Percentiles rank a stretch among this genome's conserved stretches.
These are phyloP conservation scores for Channa argus DNA, from an alignment of 2,113 vertebrate species.

Conservation along the genomic window DNA sequence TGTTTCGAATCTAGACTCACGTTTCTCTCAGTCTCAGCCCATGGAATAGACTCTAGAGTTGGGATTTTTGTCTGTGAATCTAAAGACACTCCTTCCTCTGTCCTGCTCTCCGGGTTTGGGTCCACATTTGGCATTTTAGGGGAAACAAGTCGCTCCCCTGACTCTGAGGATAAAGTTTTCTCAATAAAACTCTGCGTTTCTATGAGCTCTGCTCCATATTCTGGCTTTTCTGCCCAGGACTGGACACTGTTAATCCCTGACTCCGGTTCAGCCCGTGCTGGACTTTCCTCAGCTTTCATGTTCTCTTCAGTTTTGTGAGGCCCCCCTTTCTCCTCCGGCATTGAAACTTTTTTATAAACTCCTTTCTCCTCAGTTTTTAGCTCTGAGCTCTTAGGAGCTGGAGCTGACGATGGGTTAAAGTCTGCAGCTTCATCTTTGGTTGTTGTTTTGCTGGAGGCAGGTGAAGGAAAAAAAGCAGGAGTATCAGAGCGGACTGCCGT, in stretches of 20 bases:
- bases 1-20: no score
- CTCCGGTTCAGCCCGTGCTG: background rate
- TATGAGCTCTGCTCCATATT: background rate
- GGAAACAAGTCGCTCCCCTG: background rate
- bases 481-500: background rate
- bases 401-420: background rate
- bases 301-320: background rate
- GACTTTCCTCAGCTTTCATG: background rate
- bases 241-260: background rate
- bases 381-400: background rate
- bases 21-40: background rate
- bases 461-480: no score
- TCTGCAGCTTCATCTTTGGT: background rate
- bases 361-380: background rate
- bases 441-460: background rate
- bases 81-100: background rate
- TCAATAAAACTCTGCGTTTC: background rate
- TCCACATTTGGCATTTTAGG: background rate
- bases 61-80: background rate
- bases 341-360: background rate
- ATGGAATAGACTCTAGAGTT: background rate
- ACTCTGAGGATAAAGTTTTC: background rate
- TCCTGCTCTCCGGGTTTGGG: background rate
- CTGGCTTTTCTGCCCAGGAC: background rate
- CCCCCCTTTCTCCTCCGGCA: slow-evolving; percentile 3